Evolutionary conservation across 2,113 vertebrate genomes (phyloP), one percentile per base, ranked within the genome.

Genomic region (Phalacrocorax aristotelis): DNA sequence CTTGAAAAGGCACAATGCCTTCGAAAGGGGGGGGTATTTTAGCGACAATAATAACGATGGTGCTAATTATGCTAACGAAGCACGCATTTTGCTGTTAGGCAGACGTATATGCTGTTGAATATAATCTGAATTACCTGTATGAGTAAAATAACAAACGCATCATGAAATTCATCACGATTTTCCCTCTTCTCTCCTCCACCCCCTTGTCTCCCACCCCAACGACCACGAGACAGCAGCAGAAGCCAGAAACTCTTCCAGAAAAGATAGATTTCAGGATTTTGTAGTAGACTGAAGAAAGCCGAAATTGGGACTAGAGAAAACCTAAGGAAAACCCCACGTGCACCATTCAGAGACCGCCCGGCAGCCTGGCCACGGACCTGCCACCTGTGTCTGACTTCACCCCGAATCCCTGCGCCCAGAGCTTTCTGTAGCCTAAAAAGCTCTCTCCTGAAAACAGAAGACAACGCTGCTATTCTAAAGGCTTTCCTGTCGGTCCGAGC

Each of bases 361-460:
- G 48, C 38, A 54, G 76, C 60, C 15, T 1, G 16, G 1, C 49
- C 38, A 4, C 6, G 29, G 13, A 32, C 19, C 27, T 7, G 13
- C 27, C 62, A 4, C 4, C 75, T 19, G 6, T 4, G 10, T 22
- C 62, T n/a, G 62, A 11, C 58, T 34, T 40, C 22, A 20, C 76
- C 60, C n/a, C 7, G 18, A 7, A 8, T 2, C 38, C 74, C 19
- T 3, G 9, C 42, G 12, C 29, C 46, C 60, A 7, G 7, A 21
- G 36, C 7, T 21, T 42, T 34, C 32, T 3, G 25, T 8, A 8
- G 10, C 0, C 2, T 3, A 4, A 6, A 8, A 52, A n/a, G 30
- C 49, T 42, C 76, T 40, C 49, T 8, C 9, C 4, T 34, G 38
- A 15, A 20, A 26, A 23, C 9, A 7, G 29, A 26, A 26, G 76